Percentiles rank a stretch among this genome's conserved stretches.
These are phyloP conservation scores for Agelaius phoeniceus DNA, from an alignment of 2,113 vertebrate genomes.

Conservation along the genomic window DNA sequence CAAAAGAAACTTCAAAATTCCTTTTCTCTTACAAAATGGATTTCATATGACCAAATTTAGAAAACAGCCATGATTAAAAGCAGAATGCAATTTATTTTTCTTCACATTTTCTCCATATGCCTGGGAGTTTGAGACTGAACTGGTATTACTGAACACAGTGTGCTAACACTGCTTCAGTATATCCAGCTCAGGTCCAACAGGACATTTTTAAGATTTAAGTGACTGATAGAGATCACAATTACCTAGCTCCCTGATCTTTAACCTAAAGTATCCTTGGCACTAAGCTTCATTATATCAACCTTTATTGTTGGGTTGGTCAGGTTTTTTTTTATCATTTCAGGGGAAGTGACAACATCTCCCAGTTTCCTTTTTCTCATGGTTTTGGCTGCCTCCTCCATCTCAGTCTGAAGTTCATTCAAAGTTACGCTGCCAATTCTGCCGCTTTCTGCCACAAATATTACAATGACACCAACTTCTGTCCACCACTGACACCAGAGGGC, in stretches of 20 bases:
- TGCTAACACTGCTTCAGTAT: background rate
- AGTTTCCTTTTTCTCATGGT: background rate
- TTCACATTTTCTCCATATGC: background rate
- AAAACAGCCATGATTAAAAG: slow-evolving; percentile 35
- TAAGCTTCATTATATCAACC: background rate
- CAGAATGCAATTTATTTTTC: slow-evolving; percentile 9
- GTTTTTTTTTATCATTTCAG: background rate
- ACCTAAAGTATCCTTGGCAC: background rate
- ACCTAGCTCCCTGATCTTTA: background rate
- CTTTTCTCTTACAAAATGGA: slow-evolving; percentile 38
- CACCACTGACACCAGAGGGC: background rate
- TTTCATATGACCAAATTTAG: slow-evolving; percentile 32
- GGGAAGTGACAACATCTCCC: background rate
- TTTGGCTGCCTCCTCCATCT: background rate
- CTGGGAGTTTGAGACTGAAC: background rate
- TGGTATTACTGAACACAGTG: background rate
- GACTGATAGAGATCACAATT: background rate
- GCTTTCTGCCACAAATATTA: background rate
- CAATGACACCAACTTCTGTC: background rate
- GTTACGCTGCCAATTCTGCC: background rate
- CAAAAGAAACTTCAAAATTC: slow-evolving; percentile 61
- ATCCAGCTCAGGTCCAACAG: background rate
- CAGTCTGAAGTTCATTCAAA: background rate
- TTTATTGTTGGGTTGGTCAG: background rate
- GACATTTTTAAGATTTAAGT: background rate